A percentile compares a stretch with the other conserved stretches of the same genome.
Evolutionary conservation across 2,797 vertebrate species (phyloP).

Genomic region (Anguilla marmorata): DNA sequence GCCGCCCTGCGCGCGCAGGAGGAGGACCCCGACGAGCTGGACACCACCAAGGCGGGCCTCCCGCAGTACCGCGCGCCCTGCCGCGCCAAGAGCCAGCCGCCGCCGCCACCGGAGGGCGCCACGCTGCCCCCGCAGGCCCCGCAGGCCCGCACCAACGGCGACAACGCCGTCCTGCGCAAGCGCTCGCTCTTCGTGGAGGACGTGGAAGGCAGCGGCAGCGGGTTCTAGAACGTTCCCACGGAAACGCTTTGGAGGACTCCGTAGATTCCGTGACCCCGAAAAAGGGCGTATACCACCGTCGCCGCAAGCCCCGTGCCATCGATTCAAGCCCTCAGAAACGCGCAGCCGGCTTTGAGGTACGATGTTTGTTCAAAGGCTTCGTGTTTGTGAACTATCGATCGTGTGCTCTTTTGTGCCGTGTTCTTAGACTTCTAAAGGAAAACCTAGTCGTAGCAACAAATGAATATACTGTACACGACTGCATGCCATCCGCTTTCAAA

Average conservation of each 20-base stretch:
- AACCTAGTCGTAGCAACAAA: neutral
- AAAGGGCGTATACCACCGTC: neutral
- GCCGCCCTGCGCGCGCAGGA: slow-evolving; percentile 69
- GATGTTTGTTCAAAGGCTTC: neutral
- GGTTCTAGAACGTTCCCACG: slow-evolving; percentile 61
- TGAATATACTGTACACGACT: neutral
- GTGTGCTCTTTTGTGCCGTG: neutral
- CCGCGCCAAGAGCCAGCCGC: slow-evolving; percentile 33
- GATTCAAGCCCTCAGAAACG: neutral
- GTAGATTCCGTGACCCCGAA: neutral
- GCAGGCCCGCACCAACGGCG: slow-evolving; percentile 49
- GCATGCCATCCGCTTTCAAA: slow-evolving; percentile 22
- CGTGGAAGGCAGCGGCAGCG: slow-evolving; percentile 78
- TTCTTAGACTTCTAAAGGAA: neutral
- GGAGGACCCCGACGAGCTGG: slow-evolving; percentile 70
- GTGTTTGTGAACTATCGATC: neutral
- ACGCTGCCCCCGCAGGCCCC: slow-evolving; percentile 33
- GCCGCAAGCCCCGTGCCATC: neutral
- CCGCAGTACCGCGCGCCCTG: slow-evolving; percentile 67
- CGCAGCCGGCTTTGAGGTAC: neutral
- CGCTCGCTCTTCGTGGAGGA: slow-evolving; percentile 66
- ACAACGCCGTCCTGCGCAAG: slow-evolving; percentile 62
- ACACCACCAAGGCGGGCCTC: slow-evolving; percentile 72
- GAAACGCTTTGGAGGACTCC: neutral
- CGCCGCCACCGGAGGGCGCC: neutral